Conservation (phyloP, 1,140 invertebrate genomes). For the Andrena cerasifolii region DNA sequence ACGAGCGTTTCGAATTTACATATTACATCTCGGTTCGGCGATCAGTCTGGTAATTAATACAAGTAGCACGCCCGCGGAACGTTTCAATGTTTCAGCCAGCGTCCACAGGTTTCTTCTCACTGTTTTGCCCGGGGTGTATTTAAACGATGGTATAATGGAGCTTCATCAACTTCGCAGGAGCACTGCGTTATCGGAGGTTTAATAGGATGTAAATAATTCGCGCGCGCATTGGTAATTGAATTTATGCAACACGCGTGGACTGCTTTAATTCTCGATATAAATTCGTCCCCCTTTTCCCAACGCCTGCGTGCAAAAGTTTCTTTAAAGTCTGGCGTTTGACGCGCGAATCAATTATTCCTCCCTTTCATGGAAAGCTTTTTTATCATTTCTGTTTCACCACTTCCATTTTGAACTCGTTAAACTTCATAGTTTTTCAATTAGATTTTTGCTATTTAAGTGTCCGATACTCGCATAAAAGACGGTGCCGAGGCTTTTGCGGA, state of each 20-base stretch:
- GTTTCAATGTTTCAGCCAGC: conserved; percentile 17
- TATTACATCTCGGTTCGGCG: conserved; percentile 22
- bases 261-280: background rate
- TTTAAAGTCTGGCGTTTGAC: background rate
- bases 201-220: conserved; percentile 47
- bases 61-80: conserved; percentile 8
- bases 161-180: conserved; percentile 18
- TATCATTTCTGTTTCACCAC: too few relatives aligned
- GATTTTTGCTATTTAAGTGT: too few relatives aligned
- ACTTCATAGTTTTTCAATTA: too few relatives aligned
- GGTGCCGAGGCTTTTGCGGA: too few relatives aligned
- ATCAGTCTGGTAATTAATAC: conserved; percentile 17
- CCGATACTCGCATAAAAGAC: too few relatives aligned
- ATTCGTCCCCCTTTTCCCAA: background rate
- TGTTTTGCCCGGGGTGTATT: conserved; percentile 12
- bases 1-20: conserved; percentile 20
- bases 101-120: background rate
- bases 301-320: background rate
- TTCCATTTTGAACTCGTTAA: too few relatives aligned
- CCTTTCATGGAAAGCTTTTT: too few relatives aligned
- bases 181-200: conserved; percentile 22
- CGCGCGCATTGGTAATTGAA: conserved; percentile 37
- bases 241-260: conserved; percentile 17
- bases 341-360: too few relatives aligned
- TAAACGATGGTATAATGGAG: conserved; percentile 33